Evolutionary conservation across 2,888 invertebrate species (phyloP), one percentile per base, ranked within the genome.

Genomic region (Amblyteles armatorius): DNA sequence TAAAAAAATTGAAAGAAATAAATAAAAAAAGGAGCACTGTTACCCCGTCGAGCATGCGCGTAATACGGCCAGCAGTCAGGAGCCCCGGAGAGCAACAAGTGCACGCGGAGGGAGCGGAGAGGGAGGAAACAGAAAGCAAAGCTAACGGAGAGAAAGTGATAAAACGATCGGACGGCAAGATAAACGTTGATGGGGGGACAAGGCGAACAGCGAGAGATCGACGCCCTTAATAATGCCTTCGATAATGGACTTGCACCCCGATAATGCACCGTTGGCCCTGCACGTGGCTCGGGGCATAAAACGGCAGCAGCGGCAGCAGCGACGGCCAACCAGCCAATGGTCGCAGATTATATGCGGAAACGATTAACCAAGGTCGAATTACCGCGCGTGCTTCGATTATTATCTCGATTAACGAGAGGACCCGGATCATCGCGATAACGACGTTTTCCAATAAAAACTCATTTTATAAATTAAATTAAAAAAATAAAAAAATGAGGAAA

Each of bases 341-440:
- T 29, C 48, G 69, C 48, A n/a, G 72, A 57, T 72, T 55, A 79
- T 29, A 85, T 60, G 82, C 85, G 85, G 85, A 85, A 85, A 68
- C 85, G 77, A 82, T 85, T 82, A 79, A 65, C n/a, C 82, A 84
- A 84, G 82, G 84, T 82, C 84, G 84, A 82, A 84, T 82, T 79
- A 79, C 69, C 74, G 72, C 84, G 60, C 79, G 79, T 76, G 72
- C 67, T 82, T 77, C 76, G 82, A 85, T 82, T 72, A 67, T 79
- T 60, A 79, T 85, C 76, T 79, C 82, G 82, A 82, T 82, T 60
- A 82, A 72, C 71, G 71, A 71, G 19, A 19, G 22, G 44, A 16
- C 29, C 33, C 29, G 76, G 11, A 11, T 78, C 81, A n/a, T 50
- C 7, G 52, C 52, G 79, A 79, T 85, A 79, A 79, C 52, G 74